phyloP scores from a whole-genome alignment of 2,113 vertebrate species.

The Todiramphus chloris region DNA sequence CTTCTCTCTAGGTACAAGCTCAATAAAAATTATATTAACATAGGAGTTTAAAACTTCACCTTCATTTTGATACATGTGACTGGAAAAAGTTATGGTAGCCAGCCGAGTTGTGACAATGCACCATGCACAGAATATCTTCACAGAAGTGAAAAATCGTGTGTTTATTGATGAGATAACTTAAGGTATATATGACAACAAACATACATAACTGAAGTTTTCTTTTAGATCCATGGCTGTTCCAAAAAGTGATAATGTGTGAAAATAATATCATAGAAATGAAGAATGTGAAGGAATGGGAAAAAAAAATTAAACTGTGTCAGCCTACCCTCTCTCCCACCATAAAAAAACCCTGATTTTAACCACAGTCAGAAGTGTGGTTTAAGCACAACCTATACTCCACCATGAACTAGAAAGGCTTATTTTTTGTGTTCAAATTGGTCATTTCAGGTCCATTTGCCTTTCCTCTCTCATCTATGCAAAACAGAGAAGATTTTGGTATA shows the following conservation, averaged over 20 bases:
- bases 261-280: not conserved
- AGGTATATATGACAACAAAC: not conserved
- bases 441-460: not conserved
- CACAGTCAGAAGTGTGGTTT: not conserved
- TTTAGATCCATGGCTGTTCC: not conserved
- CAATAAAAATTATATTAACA: not conserved
- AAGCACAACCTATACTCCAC: not conserved
- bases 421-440: not conserved
- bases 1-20: not conserved
- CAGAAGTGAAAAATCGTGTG: not conserved
- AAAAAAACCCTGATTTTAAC: not conserved
- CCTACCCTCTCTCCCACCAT: accelerated
- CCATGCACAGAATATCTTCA: not conserved
- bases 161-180: not conserved
- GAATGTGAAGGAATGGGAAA: not conserved
- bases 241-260: not conserved
- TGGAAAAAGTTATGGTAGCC: not conserved
- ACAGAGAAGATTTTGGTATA: not conserved
- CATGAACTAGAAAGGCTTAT: not conserved
- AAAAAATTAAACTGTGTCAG: not conserved
- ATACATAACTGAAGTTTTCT: not conserved
- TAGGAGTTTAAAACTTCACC: not conserved
- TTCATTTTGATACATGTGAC: not conserved
- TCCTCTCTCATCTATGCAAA: not conserved
- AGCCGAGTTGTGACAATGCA: not conserved